Conservation (phyloP, 2,888 invertebrate genomes). For the Athalia circularis region DNA sequence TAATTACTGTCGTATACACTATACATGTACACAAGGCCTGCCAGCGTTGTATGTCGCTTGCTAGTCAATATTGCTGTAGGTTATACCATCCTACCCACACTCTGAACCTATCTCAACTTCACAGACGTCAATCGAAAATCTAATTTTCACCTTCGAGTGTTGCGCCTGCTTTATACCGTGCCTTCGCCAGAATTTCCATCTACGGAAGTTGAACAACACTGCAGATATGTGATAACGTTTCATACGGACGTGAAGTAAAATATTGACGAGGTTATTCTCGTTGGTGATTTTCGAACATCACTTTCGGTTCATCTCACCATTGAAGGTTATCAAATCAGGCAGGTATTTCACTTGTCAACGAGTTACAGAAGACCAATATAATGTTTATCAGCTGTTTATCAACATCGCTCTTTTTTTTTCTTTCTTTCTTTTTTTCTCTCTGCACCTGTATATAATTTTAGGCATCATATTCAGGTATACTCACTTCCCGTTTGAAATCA, state of each 20-base stretch:
- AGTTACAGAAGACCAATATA: no score
- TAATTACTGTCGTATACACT: slow-evolving; percentile 71
- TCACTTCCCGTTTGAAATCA: no score
- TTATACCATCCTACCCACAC: slow-evolving; percentile 32
- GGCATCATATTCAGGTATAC: no score
- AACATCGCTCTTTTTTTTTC: no score
- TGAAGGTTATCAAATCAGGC: no score
- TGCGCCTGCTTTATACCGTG: slow-evolving; percentile 21
- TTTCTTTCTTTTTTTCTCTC: no score
- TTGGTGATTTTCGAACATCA: no score
- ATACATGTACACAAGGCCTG: slow-evolving; percentile 56
- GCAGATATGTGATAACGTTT: slow-evolving; percentile 10
- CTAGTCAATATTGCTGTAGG: slow-evolving; percentile 65
- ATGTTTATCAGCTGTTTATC: no score
- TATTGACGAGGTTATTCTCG: background rate
- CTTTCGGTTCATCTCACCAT: no score
- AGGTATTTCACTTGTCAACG: no score
- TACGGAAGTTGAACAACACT: slow-evolving; percentile 20
- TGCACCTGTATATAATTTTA: no score
- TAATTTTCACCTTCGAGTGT: slow-evolving; percentile 38
- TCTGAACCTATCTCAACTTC: slow-evolving; percentile 32
- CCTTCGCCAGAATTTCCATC: slow-evolving; percentile 12
- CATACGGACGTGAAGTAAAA: background rate
- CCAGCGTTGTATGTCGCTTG: slow-evolving; percentile 64
- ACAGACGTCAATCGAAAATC: slow-evolving; percentile 41